Percentiles rank a stretch among this genome's conserved stretches.
Evolutionary conservation across 1,140 invertebrate species (phyloP).

Genomic region (Heliconius nattereri): DNA sequence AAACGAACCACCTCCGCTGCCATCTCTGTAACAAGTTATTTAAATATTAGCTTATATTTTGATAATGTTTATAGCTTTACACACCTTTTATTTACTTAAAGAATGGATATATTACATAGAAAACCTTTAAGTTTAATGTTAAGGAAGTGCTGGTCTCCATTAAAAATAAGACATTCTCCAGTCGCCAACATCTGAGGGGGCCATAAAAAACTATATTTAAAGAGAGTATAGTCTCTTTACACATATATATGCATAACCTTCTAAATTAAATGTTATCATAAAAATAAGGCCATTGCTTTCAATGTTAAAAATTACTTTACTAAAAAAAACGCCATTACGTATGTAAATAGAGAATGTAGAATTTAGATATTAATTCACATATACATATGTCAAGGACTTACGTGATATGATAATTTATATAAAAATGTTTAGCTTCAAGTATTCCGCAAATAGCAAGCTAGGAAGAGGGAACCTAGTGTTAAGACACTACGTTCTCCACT

Average conservation of each 20-base stretch:
- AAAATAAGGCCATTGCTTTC: neutral
- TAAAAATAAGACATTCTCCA: too few species aligned
- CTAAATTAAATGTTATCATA: neutral
- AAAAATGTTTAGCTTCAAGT: neutral
- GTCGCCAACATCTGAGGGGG: too few species aligned
- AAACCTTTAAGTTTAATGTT: too few species aligned
- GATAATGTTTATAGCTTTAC: neutral
- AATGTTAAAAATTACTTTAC: neutral
- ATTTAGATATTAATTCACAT: neutral
- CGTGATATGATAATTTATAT: neutral
- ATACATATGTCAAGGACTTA: neutral
- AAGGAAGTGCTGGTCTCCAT: too few species aligned
- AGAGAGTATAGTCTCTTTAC: too few species aligned
- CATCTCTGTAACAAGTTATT: constrained; percentile 92
- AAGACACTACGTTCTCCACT: neutral
- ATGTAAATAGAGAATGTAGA: neutral
- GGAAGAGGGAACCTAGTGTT: neutral
- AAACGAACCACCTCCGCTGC: constrained; percentile 98
- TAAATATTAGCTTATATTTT: neutral
- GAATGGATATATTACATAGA: too few species aligned
- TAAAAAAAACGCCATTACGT: neutral
- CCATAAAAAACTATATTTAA: too few species aligned
- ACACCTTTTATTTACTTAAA: too few species aligned
- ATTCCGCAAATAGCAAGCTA: too few species aligned
- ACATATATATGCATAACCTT: neutral